These are phyloP conservation scores for Spinibarbus caldwelli DNA, from an alignment of 2,797 vertebrate genomes.

Conservation along the genomic window DNA sequence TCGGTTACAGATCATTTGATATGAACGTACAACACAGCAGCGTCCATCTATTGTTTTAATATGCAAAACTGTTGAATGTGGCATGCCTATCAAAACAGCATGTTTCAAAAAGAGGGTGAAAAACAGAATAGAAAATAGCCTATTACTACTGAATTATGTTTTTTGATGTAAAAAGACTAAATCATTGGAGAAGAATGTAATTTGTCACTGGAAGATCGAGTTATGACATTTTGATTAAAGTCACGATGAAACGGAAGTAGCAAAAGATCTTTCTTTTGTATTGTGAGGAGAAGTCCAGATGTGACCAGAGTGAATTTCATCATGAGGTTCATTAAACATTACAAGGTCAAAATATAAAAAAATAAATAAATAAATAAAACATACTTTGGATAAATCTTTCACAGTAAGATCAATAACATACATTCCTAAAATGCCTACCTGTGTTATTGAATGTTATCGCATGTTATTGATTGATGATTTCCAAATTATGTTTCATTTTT, in stretches of 20 bases:
- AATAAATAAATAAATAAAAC: background rate
- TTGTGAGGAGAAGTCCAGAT: background rate
- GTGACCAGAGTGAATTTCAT: background rate
- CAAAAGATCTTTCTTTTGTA: background rate
- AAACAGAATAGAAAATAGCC: background rate
- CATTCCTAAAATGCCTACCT: background rate
- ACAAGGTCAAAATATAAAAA: background rate
- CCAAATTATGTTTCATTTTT: background rate
- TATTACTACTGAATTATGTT: background rate
- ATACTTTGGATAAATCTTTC: background rate
- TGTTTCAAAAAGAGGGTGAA: background rate
- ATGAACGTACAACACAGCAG: background rate
- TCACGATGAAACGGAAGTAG: background rate
- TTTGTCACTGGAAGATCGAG: background rate
- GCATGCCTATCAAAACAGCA: background rate
- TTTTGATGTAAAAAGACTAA: background rate
- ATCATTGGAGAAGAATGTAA: background rate
- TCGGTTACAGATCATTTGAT: slow-evolving; percentile 6
- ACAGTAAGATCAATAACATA: background rate
- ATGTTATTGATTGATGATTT: background rate
- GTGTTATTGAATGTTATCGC: background rate
- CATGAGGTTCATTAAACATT: background rate
- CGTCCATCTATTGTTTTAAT: background rate
- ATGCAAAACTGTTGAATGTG: slow-evolving; percentile 8
- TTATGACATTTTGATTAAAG: background rate